Evolutionary conservation across 2,888 invertebrate genomes (phyloP).

Genomic region (Amblyjoppa proteus): DNA sequence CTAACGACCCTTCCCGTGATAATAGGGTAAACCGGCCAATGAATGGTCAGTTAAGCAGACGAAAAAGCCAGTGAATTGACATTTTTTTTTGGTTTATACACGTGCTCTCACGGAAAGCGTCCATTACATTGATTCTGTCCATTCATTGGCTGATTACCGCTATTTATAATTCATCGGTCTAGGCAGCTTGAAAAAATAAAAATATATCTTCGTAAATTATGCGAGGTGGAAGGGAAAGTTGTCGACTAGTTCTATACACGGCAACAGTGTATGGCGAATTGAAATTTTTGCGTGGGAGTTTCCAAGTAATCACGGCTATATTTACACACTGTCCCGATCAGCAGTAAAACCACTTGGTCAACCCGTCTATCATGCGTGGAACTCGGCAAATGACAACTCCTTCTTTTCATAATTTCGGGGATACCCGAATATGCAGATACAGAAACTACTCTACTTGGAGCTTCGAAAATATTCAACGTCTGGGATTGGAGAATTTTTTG

Average conservation of each 20-base stretch:
- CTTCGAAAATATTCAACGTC: not conserved
- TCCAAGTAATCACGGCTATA: slow-evolving; percentile 59
- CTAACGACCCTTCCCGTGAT: slow-evolving; percentile 27
- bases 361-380: slow-evolving; percentile 20
- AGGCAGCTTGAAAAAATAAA: slow-evolving; percentile 6
- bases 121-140: too few relatives aligned
- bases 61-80: too few relatives aligned
- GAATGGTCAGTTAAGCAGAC: too few relatives aligned
- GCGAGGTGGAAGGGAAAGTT: slow-evolving; percentile 48
- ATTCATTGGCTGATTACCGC: not conserved
- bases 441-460: not conserved
- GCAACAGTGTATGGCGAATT: slow-evolving; percentile 19
- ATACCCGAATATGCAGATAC: not conserved
- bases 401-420: not conserved
- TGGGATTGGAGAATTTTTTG: not conserved
- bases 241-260: not conserved
- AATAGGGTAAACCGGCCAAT: too few relatives aligned
- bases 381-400: slow-evolving; percentile 14
- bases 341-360: slow-evolving; percentile 6
- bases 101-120: too few relatives aligned
- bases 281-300: slow-evolving; percentile 60
- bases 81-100: too few relatives aligned
- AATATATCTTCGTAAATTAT: slow-evolving; percentile 9
- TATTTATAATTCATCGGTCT: slow-evolving; percentile 29
- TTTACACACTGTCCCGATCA: slow-evolving; percentile 51